Percentiles rank a stretch among this genome's conserved stretches.
Evolutionary conservation across 2,888 invertebrate species (phyloP).

Genomic region (Ommatoiulus sabulosus): DNA sequence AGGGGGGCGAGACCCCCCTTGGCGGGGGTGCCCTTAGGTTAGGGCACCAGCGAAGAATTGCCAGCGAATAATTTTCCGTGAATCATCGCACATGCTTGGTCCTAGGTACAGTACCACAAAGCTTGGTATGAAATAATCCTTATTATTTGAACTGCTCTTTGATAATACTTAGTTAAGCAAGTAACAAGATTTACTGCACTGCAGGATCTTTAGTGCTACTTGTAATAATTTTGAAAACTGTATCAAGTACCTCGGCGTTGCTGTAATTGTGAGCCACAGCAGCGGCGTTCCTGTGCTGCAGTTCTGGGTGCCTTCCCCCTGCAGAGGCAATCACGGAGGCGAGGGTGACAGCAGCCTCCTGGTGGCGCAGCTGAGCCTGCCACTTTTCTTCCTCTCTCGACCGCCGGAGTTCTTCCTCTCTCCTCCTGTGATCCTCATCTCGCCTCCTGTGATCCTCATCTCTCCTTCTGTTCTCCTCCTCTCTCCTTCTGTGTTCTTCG

Average conservation of each 20-base stretch:
- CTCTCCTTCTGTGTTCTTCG: background rate
- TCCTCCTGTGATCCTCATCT: background rate
- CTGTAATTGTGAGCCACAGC: background rate
- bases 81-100: too few relatives aligned
- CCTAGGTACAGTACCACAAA: too few relatives aligned
- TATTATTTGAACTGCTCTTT: too few relatives aligned
- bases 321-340: background rate
- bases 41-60: too few relatives aligned
- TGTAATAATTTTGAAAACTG: too few relatives aligned
- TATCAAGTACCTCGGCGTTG: constrained; percentile 23
- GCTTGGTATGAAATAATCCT: too few relatives aligned
- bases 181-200: too few relatives aligned
- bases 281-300: constrained; percentile 44
- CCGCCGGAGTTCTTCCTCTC: constrained; percentile 45
- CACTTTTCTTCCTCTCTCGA: constrained; percentile 56
- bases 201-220: too few relatives aligned
- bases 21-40: too few relatives aligned
- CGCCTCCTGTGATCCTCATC: background rate
- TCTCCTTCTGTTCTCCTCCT: constrained; percentile 32
- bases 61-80: too few relatives aligned
- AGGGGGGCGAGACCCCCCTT: too few relatives aligned
- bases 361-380: constrained; percentile 49
- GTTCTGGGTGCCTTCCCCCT: constrained; percentile 3
- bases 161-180: too few relatives aligned
- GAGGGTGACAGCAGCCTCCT: constrained; percentile 38